phyloP scores from a whole-genome alignment of 2,888 invertebrate genomes.

The Scaptomyza tumidula region DNA sequence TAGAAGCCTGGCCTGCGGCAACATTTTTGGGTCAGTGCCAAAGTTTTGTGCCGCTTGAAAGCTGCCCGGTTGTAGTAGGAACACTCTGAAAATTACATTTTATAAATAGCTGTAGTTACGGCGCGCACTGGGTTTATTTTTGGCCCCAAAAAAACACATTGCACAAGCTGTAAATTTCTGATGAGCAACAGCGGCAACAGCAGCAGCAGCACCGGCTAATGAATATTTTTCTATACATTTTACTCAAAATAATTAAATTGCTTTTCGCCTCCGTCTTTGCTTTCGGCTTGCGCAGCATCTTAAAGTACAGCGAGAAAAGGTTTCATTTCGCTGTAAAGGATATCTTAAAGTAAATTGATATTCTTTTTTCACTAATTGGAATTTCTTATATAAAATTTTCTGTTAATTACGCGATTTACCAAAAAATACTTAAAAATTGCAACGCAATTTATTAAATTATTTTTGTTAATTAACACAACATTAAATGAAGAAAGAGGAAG shows the following conservation, averaged over 20 bases:
- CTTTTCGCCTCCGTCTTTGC: neutral
- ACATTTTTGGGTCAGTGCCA: conserved; percentile 70
- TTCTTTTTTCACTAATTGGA: conserved; percentile 5
- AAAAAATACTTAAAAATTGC: no score
- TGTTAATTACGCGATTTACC: neutral
- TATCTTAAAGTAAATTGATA: neutral
- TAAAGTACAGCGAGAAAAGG: neutral
- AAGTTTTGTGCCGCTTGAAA: conserved; percentile 50
- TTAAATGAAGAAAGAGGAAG: neutral
- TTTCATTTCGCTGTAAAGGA: neutral
- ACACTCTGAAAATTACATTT: conserved; percentile 54
- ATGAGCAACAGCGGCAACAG: conserved; percentile 61
- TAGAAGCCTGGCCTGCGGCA: conserved; percentile 43
- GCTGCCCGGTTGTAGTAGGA: conserved; percentile 8
- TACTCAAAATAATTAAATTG: conserved; percentile 62
- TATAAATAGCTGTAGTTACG: conserved; percentile 50
- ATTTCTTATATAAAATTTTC: neutral
- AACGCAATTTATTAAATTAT: neutral
- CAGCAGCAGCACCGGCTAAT: conserved; percentile 57
- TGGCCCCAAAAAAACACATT: conserved; percentile 26
- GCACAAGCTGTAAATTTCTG: conserved; percentile 68
- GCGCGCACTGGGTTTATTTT: conserved; percentile 39
- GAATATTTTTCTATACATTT: conserved; percentile 67
- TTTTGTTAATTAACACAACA: neutral
- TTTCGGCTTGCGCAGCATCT: neutral